Evolutionary conservation across 2,888 invertebrate genomes (phyloP), one percentile per base, ranked within the genome.

Genomic region (Orthosia gracilis): DNA sequence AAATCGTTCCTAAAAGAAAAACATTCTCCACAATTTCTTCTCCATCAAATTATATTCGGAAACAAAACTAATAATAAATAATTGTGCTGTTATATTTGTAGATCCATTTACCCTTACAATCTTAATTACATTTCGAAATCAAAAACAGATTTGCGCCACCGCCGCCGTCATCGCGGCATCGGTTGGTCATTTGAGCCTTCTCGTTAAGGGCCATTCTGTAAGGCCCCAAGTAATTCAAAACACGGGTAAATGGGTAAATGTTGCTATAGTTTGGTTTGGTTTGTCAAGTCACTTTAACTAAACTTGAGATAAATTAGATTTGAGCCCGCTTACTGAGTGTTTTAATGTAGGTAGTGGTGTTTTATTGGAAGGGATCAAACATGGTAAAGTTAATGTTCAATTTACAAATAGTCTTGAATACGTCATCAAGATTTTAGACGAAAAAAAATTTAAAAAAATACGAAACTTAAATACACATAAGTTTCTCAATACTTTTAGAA

Each of bases 271-370:
- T 76, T 50, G 52, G 71, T n/a, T n/a, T n/a, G n/a, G n/a, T n/a
- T n/a, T n/a, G 70, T 55, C 18, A 50, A 52, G 50, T 50, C 69
- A 40, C 59, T 70, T 58, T 65, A 70, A 70, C 67, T 76, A 70
- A 80, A 80, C 81, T 72, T 69, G 45, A 59, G 57, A 68, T 68
- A 69, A 75, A 84, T 80, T 84, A 64, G 57, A 79, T 83, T 73
- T 5, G 58, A 69, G 57, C 45, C 61, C 13, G 40, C 55, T 83
- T 61, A 80, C 68, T 31, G 45, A 61, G 73, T 68, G 64, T 62
- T 82, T 31, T 47, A 55, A 63, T 62, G 52, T 13, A 13, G 18
- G 52, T 11, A 17, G 21, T 21, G 31, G 17, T 17, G 15, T 23
- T 58, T 62, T 67, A 40, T 62, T 74, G n/a, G 45, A n/a, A 73